These are phyloP conservation scores for Homalodisca vitripennis DNA, from an alignment of 1,140 invertebrate species.

Conservation along the genomic window DNA sequence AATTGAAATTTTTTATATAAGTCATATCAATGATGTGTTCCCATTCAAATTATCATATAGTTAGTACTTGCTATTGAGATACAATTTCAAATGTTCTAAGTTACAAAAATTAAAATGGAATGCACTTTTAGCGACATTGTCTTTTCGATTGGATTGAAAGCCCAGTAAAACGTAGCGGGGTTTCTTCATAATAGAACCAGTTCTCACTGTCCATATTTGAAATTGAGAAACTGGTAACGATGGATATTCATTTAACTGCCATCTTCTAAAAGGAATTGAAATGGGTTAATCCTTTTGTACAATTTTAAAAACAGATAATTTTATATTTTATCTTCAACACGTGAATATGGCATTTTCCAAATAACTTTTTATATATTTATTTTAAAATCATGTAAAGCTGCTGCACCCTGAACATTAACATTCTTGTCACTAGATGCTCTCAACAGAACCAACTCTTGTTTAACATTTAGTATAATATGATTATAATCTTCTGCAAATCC, in stretches of 20 bases:
- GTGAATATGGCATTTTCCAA: conserved; percentile 42
- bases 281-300: conserved; percentile 39
- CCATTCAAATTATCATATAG: too few species aligned
- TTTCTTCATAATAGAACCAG: conserved; percentile 17
- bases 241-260: conserved; percentile 48
- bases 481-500: conserved; percentile 52
- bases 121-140: too few species aligned
- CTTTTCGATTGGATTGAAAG: too few species aligned
- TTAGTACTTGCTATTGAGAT: too few species aligned
- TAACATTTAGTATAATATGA: conserved; percentile 49
- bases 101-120: too few species aligned
- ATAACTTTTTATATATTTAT: conserved; percentile 41
- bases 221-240: conserved; percentile 41
- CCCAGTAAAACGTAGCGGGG: conserved; percentile 36
- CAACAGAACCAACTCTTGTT: conserved; percentile 50
- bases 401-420: conserved; percentile 1
- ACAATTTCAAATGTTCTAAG: too few species aligned
- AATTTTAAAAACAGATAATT: conserved; percentile 33
- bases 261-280: conserved; percentile 44
- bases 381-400: conserved; percentile 31
- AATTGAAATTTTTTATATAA: too few species aligned
- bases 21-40: too few species aligned
- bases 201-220: conserved; percentile 44
- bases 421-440: conserved; percentile 44
- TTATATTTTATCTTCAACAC: conserved; percentile 36